Evolutionary conservation across 2,113 vertebrate genomes (phyloP).

Genomic region (Cynopterus brachyotis): DNA sequence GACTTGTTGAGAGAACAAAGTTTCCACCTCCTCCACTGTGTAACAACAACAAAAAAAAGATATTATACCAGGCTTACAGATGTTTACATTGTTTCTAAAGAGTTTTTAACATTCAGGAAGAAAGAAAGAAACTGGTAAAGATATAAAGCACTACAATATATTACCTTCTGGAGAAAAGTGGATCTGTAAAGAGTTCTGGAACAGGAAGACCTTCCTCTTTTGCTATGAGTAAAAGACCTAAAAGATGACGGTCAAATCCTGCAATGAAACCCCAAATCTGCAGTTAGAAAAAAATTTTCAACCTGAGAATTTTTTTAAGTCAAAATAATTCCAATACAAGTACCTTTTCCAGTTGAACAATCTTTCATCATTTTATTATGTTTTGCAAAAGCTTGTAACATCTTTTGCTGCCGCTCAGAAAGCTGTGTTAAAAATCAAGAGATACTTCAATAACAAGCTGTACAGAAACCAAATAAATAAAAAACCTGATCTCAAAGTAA

Average conservation of each 20-base stretch:
- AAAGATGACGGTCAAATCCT: slow-evolving; percentile 97
- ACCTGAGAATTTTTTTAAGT: neutral
- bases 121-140: neutral
- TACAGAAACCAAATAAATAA: neutral
- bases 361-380: slow-evolving; percentile 95
- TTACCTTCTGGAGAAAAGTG: slow-evolving; percentile 93
- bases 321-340: neutral
- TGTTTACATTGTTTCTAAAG: neutral
- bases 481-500: neutral
- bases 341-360: slow-evolving; percentile 93
- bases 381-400: slow-evolving; percentile 90
- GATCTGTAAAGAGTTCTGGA: slow-evolving; percentile 92
- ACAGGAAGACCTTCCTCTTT: slow-evolving; percentile 90
- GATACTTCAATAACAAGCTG: slow-evolving; percentile 12
- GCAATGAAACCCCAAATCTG: slow-evolving; percentile 65
- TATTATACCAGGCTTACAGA: neutral
- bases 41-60: slow-evolving; percentile 62
- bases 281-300: slow-evolving; percentile 21
- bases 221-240: slow-evolving; percentile 92
- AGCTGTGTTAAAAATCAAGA: slow-evolving; percentile 81
- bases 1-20: slow-evolving; percentile 95
- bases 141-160: neutral
- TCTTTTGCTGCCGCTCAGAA: slow-evolving; percentile 82
- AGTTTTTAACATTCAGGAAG: neutral
- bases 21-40: slow-evolving; percentile 96